Percentiles rank a stretch among this genome's conserved stretches.
phyloP scores from a whole-genome alignment of 2,888 invertebrate genomes.

The Andrena trimmerana region DNA sequence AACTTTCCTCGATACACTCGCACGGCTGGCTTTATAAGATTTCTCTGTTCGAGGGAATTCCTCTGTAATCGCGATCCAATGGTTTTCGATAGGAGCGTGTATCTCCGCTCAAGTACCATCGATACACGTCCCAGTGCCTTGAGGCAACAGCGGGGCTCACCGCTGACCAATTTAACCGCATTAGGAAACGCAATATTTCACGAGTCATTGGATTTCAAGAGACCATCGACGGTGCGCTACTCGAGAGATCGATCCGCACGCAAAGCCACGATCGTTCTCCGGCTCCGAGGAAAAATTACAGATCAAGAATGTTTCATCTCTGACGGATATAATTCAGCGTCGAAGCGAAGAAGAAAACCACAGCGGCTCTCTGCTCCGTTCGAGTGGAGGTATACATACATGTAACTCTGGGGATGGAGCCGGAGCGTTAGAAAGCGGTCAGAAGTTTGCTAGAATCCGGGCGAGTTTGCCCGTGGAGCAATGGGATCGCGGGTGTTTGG shows the following conservation, averaged over 20 bases:
- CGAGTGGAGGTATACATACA: not conserved
- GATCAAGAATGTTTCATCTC: not conserved
- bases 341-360: not conserved
- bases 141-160: slow-evolving; percentile 18
- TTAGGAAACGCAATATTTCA: slow-evolving; percentile 55
- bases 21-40: slow-evolving; percentile 11
- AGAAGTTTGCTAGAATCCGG: not conserved
- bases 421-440: not conserved
- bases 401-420: not conserved
- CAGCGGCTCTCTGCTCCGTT: not conserved
- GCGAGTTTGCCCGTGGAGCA: slow-evolving; percentile 39
- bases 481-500: slow-evolving; percentile 35
- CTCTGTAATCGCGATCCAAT: slow-evolving; percentile 40
- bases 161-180: slow-evolving; percentile 52
- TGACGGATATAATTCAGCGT: not conserved
- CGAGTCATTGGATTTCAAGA: slow-evolving; percentile 43
- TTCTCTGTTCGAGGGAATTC: slow-evolving; percentile 36
- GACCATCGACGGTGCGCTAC: slow-evolving; percentile 15
- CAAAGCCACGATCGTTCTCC: not conserved
- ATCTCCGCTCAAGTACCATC: slow-evolving; percentile 28
- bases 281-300: not conserved
- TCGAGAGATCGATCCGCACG: not conserved
- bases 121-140: slow-evolving; percentile 31
- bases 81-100: slow-evolving; percentile 33
- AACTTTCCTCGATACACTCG: slow-evolving; percentile 22